Evolutionary conservation across 2,888 invertebrate genomes (phyloP).

Genomic region (Oscheius sp.): DNA sequence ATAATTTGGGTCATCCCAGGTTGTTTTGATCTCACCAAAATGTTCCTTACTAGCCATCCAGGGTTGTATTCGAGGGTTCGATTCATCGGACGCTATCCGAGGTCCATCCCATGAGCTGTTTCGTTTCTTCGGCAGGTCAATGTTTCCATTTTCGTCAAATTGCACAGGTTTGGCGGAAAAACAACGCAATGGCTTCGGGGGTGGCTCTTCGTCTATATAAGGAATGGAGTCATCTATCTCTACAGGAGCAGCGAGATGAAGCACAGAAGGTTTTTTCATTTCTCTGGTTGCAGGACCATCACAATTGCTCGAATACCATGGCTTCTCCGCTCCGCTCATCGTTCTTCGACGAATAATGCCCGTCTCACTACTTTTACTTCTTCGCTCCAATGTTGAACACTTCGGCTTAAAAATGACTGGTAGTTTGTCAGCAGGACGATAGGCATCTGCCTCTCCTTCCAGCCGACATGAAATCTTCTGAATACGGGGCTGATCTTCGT

Average conservation of each 20-base stretch:
- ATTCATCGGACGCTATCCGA: not conserved
- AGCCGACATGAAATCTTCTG: slow-evolving; percentile 21
- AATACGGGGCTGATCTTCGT: slow-evolving; percentile 24
- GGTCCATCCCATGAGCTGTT: slow-evolving; percentile 5
- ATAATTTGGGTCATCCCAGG: not conserved
- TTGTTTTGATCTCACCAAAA: not conserved
- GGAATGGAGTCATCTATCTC: slow-evolving; percentile 42
- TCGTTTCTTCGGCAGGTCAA: not conserved
- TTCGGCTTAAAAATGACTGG: slow-evolving; percentile 53
- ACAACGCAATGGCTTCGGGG: slow-evolving; percentile 21
- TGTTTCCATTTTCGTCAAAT: slow-evolving; percentile 1
- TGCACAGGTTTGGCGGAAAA: slow-evolving; percentile 8
- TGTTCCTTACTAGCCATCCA: not conserved
- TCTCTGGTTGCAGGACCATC: slow-evolving; percentile 35
- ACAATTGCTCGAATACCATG: slow-evolving; percentile 46
- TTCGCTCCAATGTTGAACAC: slow-evolving; percentile 8
- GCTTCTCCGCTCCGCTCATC: slow-evolving; percentile 35
- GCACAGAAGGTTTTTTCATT: slow-evolving; percentile 39
- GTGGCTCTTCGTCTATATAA: slow-evolving; percentile 50
- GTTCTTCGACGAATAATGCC: slow-evolving; percentile 30
- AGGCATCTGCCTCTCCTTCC: slow-evolving; percentile 22
- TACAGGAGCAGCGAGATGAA: slow-evolving; percentile 49
- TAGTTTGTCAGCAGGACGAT: slow-evolving; percentile 20
- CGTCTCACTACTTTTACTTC: slow-evolving; percentile 23
- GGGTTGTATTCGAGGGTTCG: not conserved